Evolutionary conservation across 2,797 vertebrate species (phyloP), one percentile per base, ranked within the genome.

Genomic region (Sebastes kiyomatsui): DNA sequence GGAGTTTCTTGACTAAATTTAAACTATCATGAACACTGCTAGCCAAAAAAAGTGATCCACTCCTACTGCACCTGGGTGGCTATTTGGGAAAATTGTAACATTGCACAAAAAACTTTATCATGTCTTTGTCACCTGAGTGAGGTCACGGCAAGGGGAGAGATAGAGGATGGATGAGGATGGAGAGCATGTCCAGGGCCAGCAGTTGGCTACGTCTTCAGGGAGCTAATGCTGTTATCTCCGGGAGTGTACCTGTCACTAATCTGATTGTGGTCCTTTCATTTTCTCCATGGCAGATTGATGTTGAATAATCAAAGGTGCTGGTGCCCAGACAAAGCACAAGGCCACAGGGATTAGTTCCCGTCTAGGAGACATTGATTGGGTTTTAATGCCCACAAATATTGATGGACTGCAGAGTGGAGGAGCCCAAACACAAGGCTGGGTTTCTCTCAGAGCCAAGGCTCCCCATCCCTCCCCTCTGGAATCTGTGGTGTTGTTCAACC

Each of bases 321-420:
- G 81, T 82, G 88, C 84, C 86, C 72, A 88, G 76, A 90, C 90
- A 91, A 91, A 93, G 85, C 85, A 87, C 81, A 67, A 78, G 80
- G 84, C 91, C 90, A 77, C 70, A 75, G 90, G 90, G 91, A 93
- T 93, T 93, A 92, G 92, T 90, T 91, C 75, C 77, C 32, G 66
- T 87, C 87, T 82, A 76, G 69, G 27, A 82, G 82, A 54, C 90
- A 96, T 93, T 91, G 93, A 95, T 95, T 94, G 87, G 85, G 82
- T 86, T 94, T 93, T 94, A 93, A 93, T 92, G 87, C 82, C 88
- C 82, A 84, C 80, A 91, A 84, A 91, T 92, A 93, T 92, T 92
- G 92, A 95, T 90, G 85, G 84, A 85, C 83, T 85, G 77, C 66
- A 72, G 64, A 81, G 80, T 22, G 65, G 64, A 80, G 52, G 72